Evolutionary conservation across 2,888 invertebrate genomes (phyloP).

Genomic region (Caradrina kadenii): DNA sequence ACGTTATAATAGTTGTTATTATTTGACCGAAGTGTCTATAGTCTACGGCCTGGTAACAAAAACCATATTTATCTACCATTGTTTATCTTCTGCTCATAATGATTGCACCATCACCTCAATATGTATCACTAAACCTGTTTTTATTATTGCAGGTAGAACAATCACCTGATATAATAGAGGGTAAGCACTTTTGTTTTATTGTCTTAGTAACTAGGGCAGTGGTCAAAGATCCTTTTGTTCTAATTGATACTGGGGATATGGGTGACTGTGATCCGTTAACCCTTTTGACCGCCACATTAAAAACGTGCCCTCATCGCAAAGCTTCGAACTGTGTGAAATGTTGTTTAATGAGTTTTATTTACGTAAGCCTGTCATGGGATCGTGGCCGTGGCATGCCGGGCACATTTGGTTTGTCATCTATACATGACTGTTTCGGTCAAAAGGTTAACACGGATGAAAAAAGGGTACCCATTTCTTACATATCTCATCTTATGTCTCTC

Average conservation of each 20-base stretch:
- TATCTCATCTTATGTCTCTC: not conserved
- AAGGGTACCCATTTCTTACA: constrained; percentile 19
- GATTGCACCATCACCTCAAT: not conserved
- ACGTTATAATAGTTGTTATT: too few species aligned
- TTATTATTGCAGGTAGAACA: constrained; percentile 53
- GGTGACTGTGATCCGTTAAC: constrained; percentile 10
- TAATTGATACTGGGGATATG: constrained; percentile 2
- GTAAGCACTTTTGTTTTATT: constrained; percentile 52
- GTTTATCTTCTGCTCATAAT: constrained; percentile 12
- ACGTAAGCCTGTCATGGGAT: too few species aligned
- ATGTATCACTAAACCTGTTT: constrained; percentile 24
- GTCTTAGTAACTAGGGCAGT: constrained; percentile 6
- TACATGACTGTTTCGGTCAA: too few species aligned
- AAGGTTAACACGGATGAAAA: constrained; percentile 2
- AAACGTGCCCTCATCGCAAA: too few species aligned
- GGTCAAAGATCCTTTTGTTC: constrained; percentile 24
- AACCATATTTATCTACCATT: not conserved
- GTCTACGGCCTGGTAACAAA: too few species aligned
- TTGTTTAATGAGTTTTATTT: too few species aligned
- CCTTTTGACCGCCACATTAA: too few species aligned
- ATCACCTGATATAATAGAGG: constrained; percentile 27
- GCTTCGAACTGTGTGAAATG: too few species aligned
- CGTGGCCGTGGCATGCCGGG: too few species aligned
- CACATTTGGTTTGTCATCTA: too few species aligned
- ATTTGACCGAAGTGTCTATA: too few species aligned